Conservation (phyloP, 1,140 invertebrate species). For the Pogonognathellus flavescens region DNA sequence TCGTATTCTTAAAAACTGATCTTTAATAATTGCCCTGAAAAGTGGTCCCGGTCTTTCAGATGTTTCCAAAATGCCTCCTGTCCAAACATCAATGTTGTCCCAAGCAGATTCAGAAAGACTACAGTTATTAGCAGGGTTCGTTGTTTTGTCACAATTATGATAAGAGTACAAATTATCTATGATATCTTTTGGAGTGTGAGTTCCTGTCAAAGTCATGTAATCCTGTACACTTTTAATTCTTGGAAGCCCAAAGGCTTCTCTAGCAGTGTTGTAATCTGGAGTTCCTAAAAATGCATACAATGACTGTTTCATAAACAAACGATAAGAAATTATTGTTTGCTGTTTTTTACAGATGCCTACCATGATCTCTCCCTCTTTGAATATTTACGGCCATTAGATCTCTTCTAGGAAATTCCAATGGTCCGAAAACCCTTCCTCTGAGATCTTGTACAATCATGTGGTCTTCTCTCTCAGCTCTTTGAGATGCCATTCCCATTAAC, state of each 20-base stretch:
- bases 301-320: not conserved
- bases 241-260: conserved; percentile 73
- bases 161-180: not conserved
- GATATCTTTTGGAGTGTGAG: not conserved
- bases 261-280: conserved; percentile 76
- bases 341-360: not conserved
- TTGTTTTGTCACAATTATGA: not conserved
- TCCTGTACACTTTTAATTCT: conserved; percentile 68
- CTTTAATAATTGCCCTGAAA: conserved; percentile 73
- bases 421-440: conserved; percentile 76
- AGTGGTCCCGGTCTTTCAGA: conserved; percentile 75
- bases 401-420: conserved; percentile 78
- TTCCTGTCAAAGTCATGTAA: conserved; percentile 69
- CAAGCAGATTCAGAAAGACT: conserved; percentile 67
- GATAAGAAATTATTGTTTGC: not conserved
- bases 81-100: conserved; percentile 77
- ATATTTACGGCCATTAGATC: conserved; percentile 79
- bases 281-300: conserved; percentile 38
- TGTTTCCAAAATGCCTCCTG: conserved; percentile 80
- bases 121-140: not conserved
- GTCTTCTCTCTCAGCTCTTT: conserved; percentile 78
- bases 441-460: conserved; percentile 78
- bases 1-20: conserved; percentile 75
- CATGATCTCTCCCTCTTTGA: conserved; percentile 78
- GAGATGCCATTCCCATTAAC: conserved; percentile 76